phyloP scores from a whole-genome alignment of 1,140 invertebrate species.

The Tetragonula clypearis region DNA sequence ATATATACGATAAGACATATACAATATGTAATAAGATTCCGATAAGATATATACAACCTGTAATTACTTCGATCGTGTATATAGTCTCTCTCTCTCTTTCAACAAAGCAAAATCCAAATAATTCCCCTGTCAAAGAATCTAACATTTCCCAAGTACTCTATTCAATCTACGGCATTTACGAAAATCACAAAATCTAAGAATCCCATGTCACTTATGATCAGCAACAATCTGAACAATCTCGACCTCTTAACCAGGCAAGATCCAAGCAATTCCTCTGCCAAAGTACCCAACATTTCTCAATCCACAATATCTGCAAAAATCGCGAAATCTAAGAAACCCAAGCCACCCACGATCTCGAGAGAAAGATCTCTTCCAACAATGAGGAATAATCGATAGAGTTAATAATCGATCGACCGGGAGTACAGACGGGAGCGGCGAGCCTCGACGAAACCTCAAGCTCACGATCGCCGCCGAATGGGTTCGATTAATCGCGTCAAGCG shows the following conservation, averaged over 20 bases:
- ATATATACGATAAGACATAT: neutral
- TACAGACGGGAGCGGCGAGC: conserved; percentile 3
- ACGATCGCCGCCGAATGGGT: conserved; percentile 65
- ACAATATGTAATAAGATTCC: no score
- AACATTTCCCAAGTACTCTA: neutral
- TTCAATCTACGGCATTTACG: no score
- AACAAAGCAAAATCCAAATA: neutral
- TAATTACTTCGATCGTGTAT: neutral
- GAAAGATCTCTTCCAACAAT: neutral
- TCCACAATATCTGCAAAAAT: neutral
- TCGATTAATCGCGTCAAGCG: conserved; percentile 72
- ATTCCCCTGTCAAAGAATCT: neutral
- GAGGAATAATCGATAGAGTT: neutral
- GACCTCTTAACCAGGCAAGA: neutral
- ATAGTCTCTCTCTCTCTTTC: neutral
- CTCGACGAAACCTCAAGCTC: conserved; percentile 1
- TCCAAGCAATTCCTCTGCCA: neutral
- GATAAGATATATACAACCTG: neutral
- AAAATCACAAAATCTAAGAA: no score
- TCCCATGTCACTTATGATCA: no score
- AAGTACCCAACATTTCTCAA: neutral
- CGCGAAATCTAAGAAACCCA: neutral
- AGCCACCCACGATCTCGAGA: neutral
- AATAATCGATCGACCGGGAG: neutral
- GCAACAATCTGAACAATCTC: neutral